Conservation (phyloP, 2,113 vertebrate genomes). For the Platichthys flesus region DNA sequence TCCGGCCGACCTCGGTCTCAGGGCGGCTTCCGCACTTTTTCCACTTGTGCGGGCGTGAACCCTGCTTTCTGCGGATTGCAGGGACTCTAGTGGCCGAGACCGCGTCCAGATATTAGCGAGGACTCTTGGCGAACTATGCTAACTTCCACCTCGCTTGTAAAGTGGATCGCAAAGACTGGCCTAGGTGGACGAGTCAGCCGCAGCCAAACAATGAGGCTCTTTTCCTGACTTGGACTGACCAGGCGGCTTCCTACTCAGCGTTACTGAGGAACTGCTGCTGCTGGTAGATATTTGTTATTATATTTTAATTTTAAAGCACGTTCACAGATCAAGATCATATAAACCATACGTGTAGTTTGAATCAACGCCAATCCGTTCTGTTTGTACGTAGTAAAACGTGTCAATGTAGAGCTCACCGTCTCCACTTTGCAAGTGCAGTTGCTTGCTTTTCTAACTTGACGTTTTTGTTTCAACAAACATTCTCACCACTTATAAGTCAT, state of each 20-base stretch:
- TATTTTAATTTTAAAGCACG: neutral
- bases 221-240: slow-evolving; percentile 38
- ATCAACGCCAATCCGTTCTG: too few species aligned
- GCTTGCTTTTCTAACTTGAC: too few species aligned
- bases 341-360: neutral
- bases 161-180: slow-evolving; percentile 5
- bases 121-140: neutral
- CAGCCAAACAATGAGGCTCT: slow-evolving; percentile 66
- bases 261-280: neutral
- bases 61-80: neutral
- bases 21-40: slow-evolving; percentile 63
- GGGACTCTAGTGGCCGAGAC: neutral
- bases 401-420: neutral
- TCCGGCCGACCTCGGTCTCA: slow-evolving; percentile 45
- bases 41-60: slow-evolving; percentile 8
- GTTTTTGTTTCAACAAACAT: too few species aligned
- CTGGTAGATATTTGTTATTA: neutral
- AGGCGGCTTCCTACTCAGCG: slow-evolving; percentile 3
- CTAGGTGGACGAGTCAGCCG: slow-evolving; percentile 22
- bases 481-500: too few species aligned
- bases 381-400: neutral
- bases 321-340: too few species aligned
- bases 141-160: slow-evolving; percentile 27
- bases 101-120: rapidly evolving
- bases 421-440: neutral